Evolutionary conservation across 2,113 vertebrate species (phyloP).

Genomic region (Dicentrarchus labrax): DNA sequence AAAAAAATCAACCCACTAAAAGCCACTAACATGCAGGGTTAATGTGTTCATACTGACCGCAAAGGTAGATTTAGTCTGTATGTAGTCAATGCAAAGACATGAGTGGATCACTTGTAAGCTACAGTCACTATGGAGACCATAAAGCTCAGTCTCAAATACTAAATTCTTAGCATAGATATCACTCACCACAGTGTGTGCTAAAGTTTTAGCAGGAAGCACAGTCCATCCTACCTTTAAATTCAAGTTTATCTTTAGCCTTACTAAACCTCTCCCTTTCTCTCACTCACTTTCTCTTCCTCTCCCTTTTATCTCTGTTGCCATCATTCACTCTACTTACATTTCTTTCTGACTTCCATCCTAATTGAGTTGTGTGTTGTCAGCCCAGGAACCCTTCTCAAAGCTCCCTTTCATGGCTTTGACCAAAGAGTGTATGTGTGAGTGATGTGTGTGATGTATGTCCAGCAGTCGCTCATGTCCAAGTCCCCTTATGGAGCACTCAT

Average conservation of each 20-base stretch:
- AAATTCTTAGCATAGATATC: background rate
- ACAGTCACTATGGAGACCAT: background rate
- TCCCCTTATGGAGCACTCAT: constrained; percentile 65
- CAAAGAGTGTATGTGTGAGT: constrained; percentile 65
- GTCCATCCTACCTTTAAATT: background rate
- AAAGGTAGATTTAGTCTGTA: background rate
- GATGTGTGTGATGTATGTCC: constrained; percentile 76
- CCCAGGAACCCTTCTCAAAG: constrained; percentile 59
- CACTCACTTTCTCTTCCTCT: background rate
- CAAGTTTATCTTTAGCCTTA: background rate
- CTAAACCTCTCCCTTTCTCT: background rate
- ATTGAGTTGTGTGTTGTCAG: constrained; percentile 77
- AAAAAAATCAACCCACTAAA: background rate
- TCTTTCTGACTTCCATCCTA: constrained; percentile 65
- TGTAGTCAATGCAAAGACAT: background rate
- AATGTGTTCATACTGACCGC: background rate
- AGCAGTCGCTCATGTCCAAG: constrained; percentile 73
- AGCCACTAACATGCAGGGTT: background rate
- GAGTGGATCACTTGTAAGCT: background rate
- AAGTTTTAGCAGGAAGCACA: background rate
- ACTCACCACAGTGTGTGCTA: background rate
- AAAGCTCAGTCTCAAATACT: background rate
- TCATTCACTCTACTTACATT: constrained; percentile 67
- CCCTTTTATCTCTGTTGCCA: constrained; percentile 32
- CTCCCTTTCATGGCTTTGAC: constrained; percentile 66